These are phyloP conservation scores for Noturus placidus DNA, from an alignment of 2,113 vertebrate species.

Conservation along the genomic window DNA sequence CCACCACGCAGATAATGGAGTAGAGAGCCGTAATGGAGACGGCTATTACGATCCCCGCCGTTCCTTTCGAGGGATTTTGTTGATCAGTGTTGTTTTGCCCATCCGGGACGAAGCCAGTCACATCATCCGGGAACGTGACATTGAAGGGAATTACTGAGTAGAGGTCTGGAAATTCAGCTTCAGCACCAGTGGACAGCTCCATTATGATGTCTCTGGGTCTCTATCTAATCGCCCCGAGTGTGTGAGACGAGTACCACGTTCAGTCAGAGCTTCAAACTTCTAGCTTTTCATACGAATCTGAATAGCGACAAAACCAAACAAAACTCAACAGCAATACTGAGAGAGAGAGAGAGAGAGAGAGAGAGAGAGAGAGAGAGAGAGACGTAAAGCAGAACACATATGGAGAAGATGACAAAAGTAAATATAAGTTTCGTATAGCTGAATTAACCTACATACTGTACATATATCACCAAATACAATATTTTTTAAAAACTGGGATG, in stretches of 20 bases:
- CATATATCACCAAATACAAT: not conserved
- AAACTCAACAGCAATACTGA: not conserved
- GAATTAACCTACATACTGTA: not conserved
- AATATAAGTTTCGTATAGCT: not conserved
- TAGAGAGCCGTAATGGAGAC: conserved; percentile 90
- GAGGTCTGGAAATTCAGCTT: conserved; percentile 69
- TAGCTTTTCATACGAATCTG: not conserved
- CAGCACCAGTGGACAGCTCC: conserved; percentile 70
- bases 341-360: not conserved
- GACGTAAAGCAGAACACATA: not conserved
- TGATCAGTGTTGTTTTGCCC: conserved; percentile 70
- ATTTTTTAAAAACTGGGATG: not conserved
- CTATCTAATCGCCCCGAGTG: conserved; percentile 34
- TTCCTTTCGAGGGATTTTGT: conserved; percentile 61
- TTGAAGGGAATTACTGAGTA: conserved; percentile 73
- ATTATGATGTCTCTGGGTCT: conserved; percentile 56
- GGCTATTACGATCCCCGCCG: conserved; percentile 80
- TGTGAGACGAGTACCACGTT: not conserved
- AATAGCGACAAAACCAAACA: not conserved
- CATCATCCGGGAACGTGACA: conserved; percentile 65
- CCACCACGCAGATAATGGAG: conserved; percentile 88
- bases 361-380: not conserved
- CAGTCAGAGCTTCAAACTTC: not conserved
- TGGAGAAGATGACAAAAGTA: no score
- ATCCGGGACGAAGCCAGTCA: conserved; percentile 59